phyloP scores from a whole-genome alignment of 2,797 vertebrate species.

The Phalloptychus januarius region DNA sequence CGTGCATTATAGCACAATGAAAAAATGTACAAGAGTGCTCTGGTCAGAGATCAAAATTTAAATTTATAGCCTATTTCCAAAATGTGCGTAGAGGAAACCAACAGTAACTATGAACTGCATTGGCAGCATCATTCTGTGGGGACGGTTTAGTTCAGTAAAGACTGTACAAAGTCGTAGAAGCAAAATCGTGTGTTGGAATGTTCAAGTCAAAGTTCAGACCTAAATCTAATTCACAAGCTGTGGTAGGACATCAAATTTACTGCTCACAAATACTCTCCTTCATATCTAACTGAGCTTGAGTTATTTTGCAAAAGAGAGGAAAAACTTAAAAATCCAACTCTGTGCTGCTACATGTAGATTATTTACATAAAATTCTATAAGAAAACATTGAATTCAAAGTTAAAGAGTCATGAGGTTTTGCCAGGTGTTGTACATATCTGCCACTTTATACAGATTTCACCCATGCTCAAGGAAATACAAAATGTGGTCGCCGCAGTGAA shows the following conservation, averaged over 20 bases:
- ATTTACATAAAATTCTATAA: neutral
- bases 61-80: neutral
- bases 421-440: neutral
- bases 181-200: neutral
- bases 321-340: neutral
- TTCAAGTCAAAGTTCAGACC: neutral
- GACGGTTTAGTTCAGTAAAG: neutral
- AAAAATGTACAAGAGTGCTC: neutral
- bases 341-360: neutral
- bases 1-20: neutral
- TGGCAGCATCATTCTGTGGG: neutral
- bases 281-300: neutral
- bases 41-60: neutral
- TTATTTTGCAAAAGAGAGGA: neutral
- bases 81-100: neutral
- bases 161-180: neutral
- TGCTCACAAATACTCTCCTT: neutral
- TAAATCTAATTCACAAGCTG: neutral
- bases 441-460: conserved; percentile 11
- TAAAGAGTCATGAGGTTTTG: neutral
- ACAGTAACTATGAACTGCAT: neutral
- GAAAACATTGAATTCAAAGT: neutral
- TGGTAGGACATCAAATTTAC: neutral
- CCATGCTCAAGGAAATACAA: conserved; percentile 34
- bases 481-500: conserved; percentile 32